A percentile compares a stretch with the other conserved stretches of the same genome.
Conservation (phyloP, 2,888 invertebrate genomes). For the Linnaemya tessellans region DNA sequence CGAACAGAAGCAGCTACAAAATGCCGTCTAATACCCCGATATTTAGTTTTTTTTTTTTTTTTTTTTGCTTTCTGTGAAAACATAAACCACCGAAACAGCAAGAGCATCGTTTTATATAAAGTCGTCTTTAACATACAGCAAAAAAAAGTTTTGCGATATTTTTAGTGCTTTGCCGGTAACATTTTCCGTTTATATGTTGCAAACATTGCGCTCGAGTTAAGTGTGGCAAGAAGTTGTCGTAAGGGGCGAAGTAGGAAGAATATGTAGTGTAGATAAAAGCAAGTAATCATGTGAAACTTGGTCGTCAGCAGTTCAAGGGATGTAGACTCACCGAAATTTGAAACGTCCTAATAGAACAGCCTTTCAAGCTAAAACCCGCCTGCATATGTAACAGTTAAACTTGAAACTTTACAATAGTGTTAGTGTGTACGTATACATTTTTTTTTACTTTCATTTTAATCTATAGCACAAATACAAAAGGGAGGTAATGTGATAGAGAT, state of each 20-base stretch:
- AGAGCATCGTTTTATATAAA: neutral
- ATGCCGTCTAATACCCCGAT: neutral
- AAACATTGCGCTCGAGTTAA: neutral
- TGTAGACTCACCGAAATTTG: neutral
- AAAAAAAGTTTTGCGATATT: slow-evolving; percentile 5
- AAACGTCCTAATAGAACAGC: too few relatives aligned
- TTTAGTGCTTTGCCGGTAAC: neutral
- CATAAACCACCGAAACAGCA: neutral
- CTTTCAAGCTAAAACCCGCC: neutral
- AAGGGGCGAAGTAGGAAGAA: neutral
- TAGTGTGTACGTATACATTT: neutral
- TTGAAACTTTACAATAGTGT: neutral
- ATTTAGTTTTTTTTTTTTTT: slow-evolving; percentile 1
- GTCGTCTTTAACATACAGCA: neutral
- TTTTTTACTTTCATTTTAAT: slow-evolving; percentile 11
- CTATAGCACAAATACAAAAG: slow-evolving; percentile 48
- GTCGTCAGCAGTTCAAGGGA: neutral
- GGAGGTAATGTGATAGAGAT: slow-evolving; percentile 60
- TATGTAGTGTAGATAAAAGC: neutral
- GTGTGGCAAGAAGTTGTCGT: neutral
- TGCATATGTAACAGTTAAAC: neutral
- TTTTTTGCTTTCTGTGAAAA: neutral
- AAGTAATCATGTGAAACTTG: neutral
- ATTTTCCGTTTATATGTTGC: neutral
- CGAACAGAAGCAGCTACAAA: slow-evolving; percentile 24